A percentile compares a stretch with the other conserved stretches of the same genome.
Evolutionary conservation across 2,797 vertebrate species (phyloP).

Genomic region (Platyrinchus mystaceus): DNA sequence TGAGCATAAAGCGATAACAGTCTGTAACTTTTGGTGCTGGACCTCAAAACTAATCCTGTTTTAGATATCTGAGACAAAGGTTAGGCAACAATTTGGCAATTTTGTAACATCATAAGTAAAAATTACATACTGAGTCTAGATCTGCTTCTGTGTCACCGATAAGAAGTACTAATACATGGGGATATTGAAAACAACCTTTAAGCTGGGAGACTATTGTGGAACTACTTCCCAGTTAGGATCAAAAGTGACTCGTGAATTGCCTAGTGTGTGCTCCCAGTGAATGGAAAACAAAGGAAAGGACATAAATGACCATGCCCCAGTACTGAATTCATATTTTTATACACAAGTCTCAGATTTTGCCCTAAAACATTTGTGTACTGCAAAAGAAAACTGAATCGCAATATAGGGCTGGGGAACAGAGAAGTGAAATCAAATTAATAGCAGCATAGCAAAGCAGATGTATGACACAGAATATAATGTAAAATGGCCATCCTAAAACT

Average conservation of each 20-base stretch:
- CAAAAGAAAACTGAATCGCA: background rate
- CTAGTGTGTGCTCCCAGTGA: background rate
- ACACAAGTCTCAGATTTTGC: background rate
- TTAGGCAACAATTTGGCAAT: background rate
- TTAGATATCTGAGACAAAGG: background rate
- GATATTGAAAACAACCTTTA: background rate
- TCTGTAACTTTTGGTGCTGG: background rate
- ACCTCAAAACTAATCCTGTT: background rate
- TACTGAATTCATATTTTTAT: background rate
- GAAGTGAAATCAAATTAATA: background rate
- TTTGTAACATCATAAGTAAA: background rate
- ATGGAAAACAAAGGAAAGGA: background rate
- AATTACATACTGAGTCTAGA: background rate
- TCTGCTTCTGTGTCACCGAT: background rate
- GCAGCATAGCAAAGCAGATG: background rate
- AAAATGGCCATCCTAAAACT: background rate
- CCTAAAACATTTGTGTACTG: background rate
- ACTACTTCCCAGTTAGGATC: background rate
- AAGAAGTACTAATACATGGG: background rate
- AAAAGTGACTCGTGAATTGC: background rate
- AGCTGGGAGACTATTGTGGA: background rate
- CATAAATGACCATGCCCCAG: rapidly evolving
- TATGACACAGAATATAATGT: background rate
- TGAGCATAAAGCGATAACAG: background rate
- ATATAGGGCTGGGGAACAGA: background rate